phyloP scores from a whole-genome alignment of 2,888 invertebrate genomes.

The Pheosia gnoma region DNA sequence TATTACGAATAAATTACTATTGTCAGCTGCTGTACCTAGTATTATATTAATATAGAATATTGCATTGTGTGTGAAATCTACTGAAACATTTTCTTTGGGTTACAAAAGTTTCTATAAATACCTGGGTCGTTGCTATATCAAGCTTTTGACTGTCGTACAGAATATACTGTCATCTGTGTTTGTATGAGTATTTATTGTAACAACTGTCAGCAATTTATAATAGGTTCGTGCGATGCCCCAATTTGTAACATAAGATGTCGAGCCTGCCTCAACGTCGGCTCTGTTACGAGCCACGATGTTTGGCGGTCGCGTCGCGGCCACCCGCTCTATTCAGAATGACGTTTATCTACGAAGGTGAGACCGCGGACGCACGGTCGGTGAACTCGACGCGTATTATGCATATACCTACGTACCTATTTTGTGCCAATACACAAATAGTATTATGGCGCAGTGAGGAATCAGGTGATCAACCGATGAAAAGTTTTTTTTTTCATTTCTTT shows the following conservation, averaged over 20 bases:
- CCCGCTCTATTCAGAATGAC: constrained; percentile 65
- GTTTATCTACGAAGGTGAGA: constrained; percentile 81
- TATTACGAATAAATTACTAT: not conserved
- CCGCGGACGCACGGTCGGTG: constrained; percentile 75
- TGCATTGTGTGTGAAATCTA: not conserved
- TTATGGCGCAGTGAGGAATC: constrained; percentile 54
- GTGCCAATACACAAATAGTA: constrained; percentile 50
- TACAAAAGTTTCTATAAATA: constrained; percentile 9
- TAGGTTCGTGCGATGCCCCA: constrained; percentile 18
- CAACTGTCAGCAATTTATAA: not conserved
- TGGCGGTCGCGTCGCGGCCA: constrained; percentile 43
- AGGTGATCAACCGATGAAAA: constrained; percentile 34
- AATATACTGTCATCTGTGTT: constrained; percentile 13
- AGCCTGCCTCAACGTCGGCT: constrained; percentile 62
- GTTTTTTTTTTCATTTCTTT: constrained; percentile 24
- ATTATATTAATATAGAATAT: no score
- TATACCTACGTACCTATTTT: constrained; percentile 64
- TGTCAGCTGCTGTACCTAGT: not conserved
- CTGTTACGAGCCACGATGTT: constrained; percentile 48
- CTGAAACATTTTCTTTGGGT: not conserved
- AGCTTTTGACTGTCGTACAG: constrained; percentile 7
- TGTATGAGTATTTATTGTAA: not conserved
- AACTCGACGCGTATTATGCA: constrained; percentile 62
- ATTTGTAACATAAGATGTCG: constrained; percentile 27
- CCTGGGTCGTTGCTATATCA: constrained; percentile 9